These are phyloP conservation scores for Monopterus albus DNA, from an alignment of 2,113 vertebrate genomes.

Conservation along the genomic window DNA sequence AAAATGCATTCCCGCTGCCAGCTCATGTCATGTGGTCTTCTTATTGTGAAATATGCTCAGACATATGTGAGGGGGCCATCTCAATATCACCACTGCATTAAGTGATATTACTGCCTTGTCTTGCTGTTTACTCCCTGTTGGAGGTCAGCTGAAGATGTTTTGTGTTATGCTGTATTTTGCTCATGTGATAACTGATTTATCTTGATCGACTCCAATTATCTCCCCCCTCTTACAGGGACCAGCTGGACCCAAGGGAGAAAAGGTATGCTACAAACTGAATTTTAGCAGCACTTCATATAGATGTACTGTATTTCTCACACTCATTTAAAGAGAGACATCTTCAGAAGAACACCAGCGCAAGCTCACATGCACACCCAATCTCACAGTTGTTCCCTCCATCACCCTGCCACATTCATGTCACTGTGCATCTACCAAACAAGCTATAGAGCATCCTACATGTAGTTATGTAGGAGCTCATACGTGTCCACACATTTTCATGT, in stretches of 20 bases:
- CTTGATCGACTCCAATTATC: slow-evolving; percentile 63
- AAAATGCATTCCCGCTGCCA: slow-evolving; percentile 4
- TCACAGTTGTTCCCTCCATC: slow-evolving; percentile 32
- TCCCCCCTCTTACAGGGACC: slow-evolving; percentile 84
- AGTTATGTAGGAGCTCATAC: slow-evolving; percentile 56
- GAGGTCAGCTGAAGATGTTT: slow-evolving; percentile 18
- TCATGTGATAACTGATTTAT: slow-evolving; percentile 50
- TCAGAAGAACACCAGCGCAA: neutral
- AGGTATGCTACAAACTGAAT: slow-evolving; percentile 82
- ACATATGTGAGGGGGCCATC: slow-evolving; percentile 40
- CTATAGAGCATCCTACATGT: slow-evolving; percentile 62
- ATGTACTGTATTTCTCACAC: slow-evolving; percentile 6
- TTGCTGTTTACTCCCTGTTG: slow-evolving; percentile 11
- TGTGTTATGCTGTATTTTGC: slow-evolving; percentile 26
- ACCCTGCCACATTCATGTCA: slow-evolving; percentile 28
- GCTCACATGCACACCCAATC: neutral
- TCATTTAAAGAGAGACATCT: slow-evolving; percentile 8
- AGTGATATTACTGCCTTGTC: slow-evolving; percentile 13
- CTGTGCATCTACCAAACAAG: slow-evolving; percentile 33
- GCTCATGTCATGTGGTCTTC: slow-evolving; percentile 5
- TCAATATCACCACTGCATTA: slow-evolving; percentile 18
- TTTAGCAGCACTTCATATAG: slow-evolving; percentile 12
- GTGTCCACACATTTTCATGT: slow-evolving; percentile 68
- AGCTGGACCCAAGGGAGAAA: slow-evolving; percentile 92
- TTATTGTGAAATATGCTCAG: slow-evolving; percentile 24